Evolutionary conservation across 64 coral and sea anemone genomes (phyloP), one percentile per base, ranked within the genome.

Genomic region (Orbicella faveolata): DNA sequence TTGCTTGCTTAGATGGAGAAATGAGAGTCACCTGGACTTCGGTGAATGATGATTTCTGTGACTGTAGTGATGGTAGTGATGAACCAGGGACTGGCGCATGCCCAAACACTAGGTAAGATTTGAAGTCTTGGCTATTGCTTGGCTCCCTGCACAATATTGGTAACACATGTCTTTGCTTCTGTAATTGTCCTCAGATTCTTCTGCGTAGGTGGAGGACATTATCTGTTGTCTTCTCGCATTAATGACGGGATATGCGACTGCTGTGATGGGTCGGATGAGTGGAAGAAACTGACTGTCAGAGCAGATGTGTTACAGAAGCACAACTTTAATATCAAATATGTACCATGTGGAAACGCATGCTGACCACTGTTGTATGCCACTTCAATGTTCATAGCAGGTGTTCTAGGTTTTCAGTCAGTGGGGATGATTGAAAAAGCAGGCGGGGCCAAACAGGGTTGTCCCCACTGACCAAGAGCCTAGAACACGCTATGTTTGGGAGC

Each of bases 201-300:
- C 61, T 94, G 92, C 64, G 75, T 73, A 39, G 61, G 87, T 39
- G 44, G 66, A 85, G 65, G 41, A 74, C 18, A 20, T 9, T 85
- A 89, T 36, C 80, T 94, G 70, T 74, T 80, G 8, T 89, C 92
- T 36, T 94, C 92, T 39, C 79, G 74, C 21, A 88, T 94, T 19
- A 94, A 94, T 89, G 92, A 94, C 77, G 92, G 92, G 11, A 94
- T 94, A 37, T 94, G 92, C 9, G 92, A 94, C 61, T 94, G 92
- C 59, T 94, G 92, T 73, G 92, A 94, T 89, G 92, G 92, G 0
- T 94, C 92, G 48, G 92, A 94, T 78, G 92, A 94, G 36, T 94
- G 92, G 92, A 94, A 94, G 69, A 79, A 85, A 69, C 15, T 37
- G 0, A 36, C 52, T 52, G 87, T 88, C 36, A 83, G 87, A 14